These are phyloP conservation scores for Tetranychus urticae DNA, from an alignment of 1,140 invertebrate genomes.

Conservation along the genomic window DNA sequence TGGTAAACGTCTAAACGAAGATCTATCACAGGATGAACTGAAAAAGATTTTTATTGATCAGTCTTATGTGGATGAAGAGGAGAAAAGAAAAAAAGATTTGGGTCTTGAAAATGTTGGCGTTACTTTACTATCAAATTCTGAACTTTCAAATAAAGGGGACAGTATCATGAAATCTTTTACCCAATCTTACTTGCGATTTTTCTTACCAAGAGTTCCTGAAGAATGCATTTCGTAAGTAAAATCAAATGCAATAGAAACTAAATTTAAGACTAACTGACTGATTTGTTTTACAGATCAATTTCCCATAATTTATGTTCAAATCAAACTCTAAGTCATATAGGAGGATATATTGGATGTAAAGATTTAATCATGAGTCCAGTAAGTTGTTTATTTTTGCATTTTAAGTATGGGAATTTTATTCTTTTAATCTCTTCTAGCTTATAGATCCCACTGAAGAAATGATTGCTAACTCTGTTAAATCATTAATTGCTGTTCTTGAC, in stretches of 20 bases:
- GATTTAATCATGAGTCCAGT: constrained; percentile 52
- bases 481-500: constrained; percentile 47
- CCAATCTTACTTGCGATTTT: constrained; percentile 29
- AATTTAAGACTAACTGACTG: constrained; percentile 3
- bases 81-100: constrained; percentile 25
- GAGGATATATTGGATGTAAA: constrained; percentile 43
- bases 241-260: not conserved
- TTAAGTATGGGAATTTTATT: constrained; percentile 8
- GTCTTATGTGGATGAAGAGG: constrained; percentile 47
- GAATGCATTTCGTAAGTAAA: constrained; percentile 32
- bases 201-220: constrained; percentile 42
- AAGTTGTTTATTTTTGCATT: constrained; percentile 20
- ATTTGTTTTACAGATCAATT: constrained; percentile 28
- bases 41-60: constrained; percentile 49
- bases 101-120: constrained; percentile 30
- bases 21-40: constrained; percentile 42
- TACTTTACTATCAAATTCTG: constrained; percentile 36
- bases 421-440: constrained; percentile 29
- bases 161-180: constrained; percentile 31
- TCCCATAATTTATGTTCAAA: constrained; percentile 37
- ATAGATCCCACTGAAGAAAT: constrained; percentile 41
- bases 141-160: constrained; percentile 38
- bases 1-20: constrained; percentile 54
- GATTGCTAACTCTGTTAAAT: constrained; percentile 47
- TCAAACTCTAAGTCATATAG: constrained; percentile 38